phyloP scores from a whole-genome alignment of 2,888 invertebrate species.

The Chironomus riparius region DNA sequence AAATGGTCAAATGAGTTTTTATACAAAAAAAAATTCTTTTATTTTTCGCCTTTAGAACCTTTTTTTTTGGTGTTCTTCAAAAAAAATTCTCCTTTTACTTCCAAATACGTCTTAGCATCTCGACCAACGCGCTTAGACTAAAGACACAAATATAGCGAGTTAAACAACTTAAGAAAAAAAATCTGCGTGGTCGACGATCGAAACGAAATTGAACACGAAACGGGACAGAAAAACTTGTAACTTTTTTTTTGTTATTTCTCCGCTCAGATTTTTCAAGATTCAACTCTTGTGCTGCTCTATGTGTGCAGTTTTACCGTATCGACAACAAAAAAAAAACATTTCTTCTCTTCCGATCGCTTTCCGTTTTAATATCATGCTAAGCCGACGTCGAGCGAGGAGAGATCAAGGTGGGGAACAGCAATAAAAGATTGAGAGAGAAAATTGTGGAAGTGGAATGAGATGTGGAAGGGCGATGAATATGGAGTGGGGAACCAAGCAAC shows the following conservation, averaged over 20 bases:
- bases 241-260: not conserved
- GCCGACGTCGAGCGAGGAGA: not conserved
- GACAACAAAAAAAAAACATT: too few relatives aligned
- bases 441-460: too few relatives aligned
- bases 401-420: not conserved
- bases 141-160: slow-evolving; percentile 7
- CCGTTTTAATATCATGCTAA: not conserved
- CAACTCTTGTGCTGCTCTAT: not conserved
- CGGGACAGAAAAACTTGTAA: not conserved
- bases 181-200: slow-evolving; percentile 19
- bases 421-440: not conserved
- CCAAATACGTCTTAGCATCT: slow-evolving; percentile 24
- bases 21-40: slow-evolving; percentile 11
- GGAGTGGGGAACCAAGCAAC: too few relatives aligned
- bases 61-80: not conserved
- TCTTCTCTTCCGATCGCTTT: not conserved
- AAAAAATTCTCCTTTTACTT: not conserved
- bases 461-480: too few relatives aligned
- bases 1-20: slow-evolving; percentile 20
- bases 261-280: not conserved
- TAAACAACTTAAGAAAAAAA: slow-evolving; percentile 23
- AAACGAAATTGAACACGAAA: not conserved
- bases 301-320: not conserved
- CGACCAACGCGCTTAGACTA: slow-evolving; percentile 25
- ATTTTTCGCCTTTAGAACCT: not conserved